Conservation (phyloP, 2,888 invertebrate genomes). For the Tetragonula carbonaria region DNA sequence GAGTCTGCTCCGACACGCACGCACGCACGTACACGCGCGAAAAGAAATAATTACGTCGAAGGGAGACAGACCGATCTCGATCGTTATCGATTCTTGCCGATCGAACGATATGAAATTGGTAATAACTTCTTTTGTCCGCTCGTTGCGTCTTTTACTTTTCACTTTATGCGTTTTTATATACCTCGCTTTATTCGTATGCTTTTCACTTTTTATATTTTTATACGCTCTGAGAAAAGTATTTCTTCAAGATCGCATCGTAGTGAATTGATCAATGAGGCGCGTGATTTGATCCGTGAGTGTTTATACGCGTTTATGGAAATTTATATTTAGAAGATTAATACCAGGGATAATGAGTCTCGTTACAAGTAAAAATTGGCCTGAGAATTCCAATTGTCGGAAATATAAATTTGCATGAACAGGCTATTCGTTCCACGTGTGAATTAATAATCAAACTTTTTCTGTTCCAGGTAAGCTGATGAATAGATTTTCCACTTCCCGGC, state of each 20-base stretch:
- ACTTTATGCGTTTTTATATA: not conserved
- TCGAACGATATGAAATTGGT: constrained; percentile 11
- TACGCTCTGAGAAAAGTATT: not conserved
- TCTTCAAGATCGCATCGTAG: too few relatives aligned
- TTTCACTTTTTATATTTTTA: too few relatives aligned
- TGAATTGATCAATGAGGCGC: not conserved
- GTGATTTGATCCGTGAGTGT: not conserved
- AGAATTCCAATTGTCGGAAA: not conserved
- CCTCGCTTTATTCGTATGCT: not conserved
- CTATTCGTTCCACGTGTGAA: not conserved
- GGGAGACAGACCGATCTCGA: not conserved
- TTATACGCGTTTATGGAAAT: not conserved
- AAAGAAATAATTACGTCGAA: constrained; percentile 45
- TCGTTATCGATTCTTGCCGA: constrained; percentile 28
- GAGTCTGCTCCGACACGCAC: not conserved
- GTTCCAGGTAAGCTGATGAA: not conserved
- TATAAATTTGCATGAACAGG: too few relatives aligned
- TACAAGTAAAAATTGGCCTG: not conserved
- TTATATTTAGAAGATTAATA: not conserved
- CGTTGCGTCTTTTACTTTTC: not conserved
- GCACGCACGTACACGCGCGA: not conserved
- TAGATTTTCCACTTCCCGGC: not conserved
- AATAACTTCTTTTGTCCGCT: constrained; percentile 5
- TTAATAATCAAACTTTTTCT: not conserved
- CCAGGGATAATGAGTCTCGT: not conserved